Conservation (phyloP, 2,888 invertebrate species). For the Micropterix aruncella region DNA sequence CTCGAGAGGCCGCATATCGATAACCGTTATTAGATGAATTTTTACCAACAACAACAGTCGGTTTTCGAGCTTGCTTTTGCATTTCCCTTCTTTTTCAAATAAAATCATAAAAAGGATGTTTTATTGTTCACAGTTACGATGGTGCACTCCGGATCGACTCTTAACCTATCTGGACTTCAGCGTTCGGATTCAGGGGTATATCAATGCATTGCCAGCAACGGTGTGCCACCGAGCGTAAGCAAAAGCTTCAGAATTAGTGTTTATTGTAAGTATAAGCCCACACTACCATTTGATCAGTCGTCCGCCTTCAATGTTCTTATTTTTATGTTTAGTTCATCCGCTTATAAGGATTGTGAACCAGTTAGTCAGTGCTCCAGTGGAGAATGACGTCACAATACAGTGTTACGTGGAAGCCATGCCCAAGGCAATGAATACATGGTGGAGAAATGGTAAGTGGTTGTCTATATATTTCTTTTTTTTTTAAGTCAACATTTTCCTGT, state of each 20-base stretch:
- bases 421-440: constrained; percentile 73
- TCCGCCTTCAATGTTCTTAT: too few relatives aligned
- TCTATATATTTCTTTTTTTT: too few relatives aligned
- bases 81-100: too few relatives aligned
- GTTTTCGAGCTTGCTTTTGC: too few relatives aligned
- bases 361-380: constrained; percentile 66
- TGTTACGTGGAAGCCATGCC: constrained; percentile 82
- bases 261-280: constrained; percentile 53
- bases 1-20: too few relatives aligned
- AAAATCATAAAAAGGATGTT: too few relatives aligned
- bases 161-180: constrained; percentile 58
- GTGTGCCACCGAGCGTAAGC: constrained; percentile 69
- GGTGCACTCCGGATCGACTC: constrained; percentile 53
- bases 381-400: constrained; percentile 66
- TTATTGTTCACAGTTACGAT: constrained; percentile 46
- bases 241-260: constrained; percentile 58
- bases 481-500: too few relatives aligned
- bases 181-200: constrained; percentile 76
- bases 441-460: not conserved
- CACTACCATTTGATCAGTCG: too few relatives aligned
- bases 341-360: constrained; percentile 70
- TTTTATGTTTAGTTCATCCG: constrained; percentile 56
- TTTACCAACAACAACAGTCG: too few relatives aligned
- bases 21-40: too few relatives aligned
- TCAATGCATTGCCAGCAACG: constrained; percentile 75